Percentiles rank a stretch among this genome's conserved stretches.
These are phyloP conservation scores for Aphelenchoides avenae DNA, from an alignment of 1,140 invertebrate genomes.

Conservation along the genomic window DNA sequence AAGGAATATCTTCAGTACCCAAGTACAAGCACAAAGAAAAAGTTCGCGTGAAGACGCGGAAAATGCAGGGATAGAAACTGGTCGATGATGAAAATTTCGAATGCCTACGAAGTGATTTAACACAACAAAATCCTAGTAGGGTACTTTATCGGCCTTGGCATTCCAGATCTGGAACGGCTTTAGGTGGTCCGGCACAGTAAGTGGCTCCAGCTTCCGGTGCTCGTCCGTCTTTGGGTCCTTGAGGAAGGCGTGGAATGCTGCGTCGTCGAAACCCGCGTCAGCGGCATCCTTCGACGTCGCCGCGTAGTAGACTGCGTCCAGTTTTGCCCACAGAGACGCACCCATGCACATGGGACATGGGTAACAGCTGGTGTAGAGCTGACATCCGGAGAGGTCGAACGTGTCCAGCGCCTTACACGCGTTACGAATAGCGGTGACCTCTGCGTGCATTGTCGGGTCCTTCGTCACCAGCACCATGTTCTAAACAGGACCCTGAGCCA, in stretches of 20 bases:
- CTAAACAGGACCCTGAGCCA: constrained; percentile 10
- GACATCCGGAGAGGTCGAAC: constrained; percentile 49
- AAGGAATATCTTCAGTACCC: too few species aligned
- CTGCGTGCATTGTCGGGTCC: constrained; percentile 56
- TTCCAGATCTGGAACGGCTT: too few species aligned
- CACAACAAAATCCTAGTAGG: too few species aligned
- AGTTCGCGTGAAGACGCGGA: too few species aligned
- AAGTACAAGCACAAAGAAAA: too few species aligned
- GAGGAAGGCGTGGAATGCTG: constrained; percentile 52
- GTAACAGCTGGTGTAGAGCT: constrained; percentile 56
- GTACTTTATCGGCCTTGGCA: too few species aligned
- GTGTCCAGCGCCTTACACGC: constrained; percentile 41
- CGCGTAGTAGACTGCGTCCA: constrained; percentile 54
- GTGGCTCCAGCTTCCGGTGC: too few species aligned
- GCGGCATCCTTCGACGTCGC: constrained; percentile 50
- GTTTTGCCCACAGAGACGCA: constrained; percentile 50
- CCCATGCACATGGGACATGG: constrained; percentile 59
- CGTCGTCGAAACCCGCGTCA: constrained; percentile 48
- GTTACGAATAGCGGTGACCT: constrained; percentile 55
- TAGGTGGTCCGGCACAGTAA: too few species aligned
- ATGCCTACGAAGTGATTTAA: too few species aligned
- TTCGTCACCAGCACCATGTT: constrained; percentile 50
- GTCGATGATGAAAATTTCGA: too few species aligned
- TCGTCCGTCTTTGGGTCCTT: constrained; percentile 47
- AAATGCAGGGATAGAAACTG: too few species aligned